Percentiles rank a stretch among this genome's conserved stretches.
These are phyloP conservation scores for Scomberomorus guttatus DNA, from an alignment of 2,797 vertebrate genomes.

Conservation along the genomic window DNA sequence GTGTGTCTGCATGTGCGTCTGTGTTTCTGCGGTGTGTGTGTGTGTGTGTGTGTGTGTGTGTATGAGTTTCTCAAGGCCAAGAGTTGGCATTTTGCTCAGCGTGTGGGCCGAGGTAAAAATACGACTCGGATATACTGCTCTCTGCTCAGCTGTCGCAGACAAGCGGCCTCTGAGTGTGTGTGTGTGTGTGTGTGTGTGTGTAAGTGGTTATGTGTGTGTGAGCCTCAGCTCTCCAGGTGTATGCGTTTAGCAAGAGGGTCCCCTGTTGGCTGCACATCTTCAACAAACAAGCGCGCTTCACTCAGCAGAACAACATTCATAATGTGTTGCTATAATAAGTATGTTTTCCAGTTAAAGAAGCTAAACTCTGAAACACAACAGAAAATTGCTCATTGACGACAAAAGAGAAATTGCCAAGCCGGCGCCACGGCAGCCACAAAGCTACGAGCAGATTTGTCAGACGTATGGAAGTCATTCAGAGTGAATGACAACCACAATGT, in stretches of 20 bases:
- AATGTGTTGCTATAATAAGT: background rate
- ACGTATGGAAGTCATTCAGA: slow-evolving; percentile 61
- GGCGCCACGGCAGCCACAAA: slow-evolving; percentile 41
- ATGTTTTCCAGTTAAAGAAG: background rate
- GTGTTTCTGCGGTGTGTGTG: slow-evolving; percentile 41
- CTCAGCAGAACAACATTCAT: background rate
- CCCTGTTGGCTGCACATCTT: slow-evolving; percentile 24
- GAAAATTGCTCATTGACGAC: slow-evolving; percentile 36
- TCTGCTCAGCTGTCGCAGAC: slow-evolving; percentile 75
- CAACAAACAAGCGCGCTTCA: slow-evolving; percentile 26
- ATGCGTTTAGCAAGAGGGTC: slow-evolving; percentile 31
- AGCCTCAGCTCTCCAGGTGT: slow-evolving; percentile 39
- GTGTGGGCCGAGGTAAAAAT: slow-evolving; percentile 84
- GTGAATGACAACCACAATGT: slow-evolving; percentile 44
- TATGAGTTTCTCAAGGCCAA: slow-evolving; percentile 77
- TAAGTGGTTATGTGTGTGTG: background rate
- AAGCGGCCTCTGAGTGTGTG: slow-evolving; percentile 35
- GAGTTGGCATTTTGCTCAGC: slow-evolving; percentile 81
- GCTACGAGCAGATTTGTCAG: slow-evolving; percentile 21
- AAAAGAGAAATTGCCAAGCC: slow-evolving; percentile 13
- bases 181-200: slow-evolving; percentile 12
- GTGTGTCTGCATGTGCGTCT: slow-evolving; percentile 68
- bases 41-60: slow-evolving; percentile 36
- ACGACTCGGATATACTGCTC: slow-evolving; percentile 70
- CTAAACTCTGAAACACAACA: slow-evolving; percentile 9